phyloP scores from a whole-genome alignment of 2,797 vertebrate genomes.

The Ispidina picta region DNA sequence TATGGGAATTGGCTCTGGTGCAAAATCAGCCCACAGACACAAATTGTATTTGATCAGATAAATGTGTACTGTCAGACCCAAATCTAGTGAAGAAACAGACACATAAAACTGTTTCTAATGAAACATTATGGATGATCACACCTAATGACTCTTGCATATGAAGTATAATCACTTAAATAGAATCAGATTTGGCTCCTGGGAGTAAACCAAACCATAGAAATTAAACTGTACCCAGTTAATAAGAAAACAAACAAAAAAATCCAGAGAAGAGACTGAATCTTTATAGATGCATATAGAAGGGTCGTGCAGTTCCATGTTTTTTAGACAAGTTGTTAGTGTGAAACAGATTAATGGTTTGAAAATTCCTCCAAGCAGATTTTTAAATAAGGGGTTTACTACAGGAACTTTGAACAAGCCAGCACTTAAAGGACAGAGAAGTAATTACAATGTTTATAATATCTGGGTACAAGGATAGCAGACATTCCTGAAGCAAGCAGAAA shows the following conservation, averaged over 20 bases:
- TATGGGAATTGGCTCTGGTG: conserved; percentile 16
- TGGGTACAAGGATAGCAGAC: background rate
- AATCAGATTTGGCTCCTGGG: conserved; percentile 22
- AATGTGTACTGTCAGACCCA: background rate
- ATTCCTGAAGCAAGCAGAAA: conserved; percentile 42
- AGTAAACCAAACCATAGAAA: conserved; percentile 18
- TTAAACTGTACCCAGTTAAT: background rate
- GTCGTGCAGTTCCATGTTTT: background rate
- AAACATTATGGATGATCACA: conserved; percentile 24
- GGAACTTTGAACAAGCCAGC: conserved; percentile 45
- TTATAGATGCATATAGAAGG: background rate
- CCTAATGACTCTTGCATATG: conserved; percentile 36
- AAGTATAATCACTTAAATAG: conserved; percentile 30
- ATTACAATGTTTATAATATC: conserved; percentile 56
- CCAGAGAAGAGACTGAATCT: background rate
- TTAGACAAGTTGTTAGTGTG: background rate
- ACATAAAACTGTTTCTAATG: conserved; percentile 11
- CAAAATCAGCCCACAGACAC: conserved; percentile 50
- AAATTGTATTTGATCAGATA: conserved; percentile 53
- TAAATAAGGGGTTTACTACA: conserved; percentile 41
- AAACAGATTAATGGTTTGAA: conserved; percentile 51
- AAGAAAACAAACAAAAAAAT: conserved; percentile 34
- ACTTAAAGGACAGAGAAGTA: conserved; percentile 55
- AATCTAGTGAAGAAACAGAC: conserved; percentile 22
- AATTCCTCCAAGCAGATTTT: conserved; percentile 47